Evolutionary conservation across 2,797 vertebrate genomes (phyloP).

Genomic region (Danio tinwini): DNA sequence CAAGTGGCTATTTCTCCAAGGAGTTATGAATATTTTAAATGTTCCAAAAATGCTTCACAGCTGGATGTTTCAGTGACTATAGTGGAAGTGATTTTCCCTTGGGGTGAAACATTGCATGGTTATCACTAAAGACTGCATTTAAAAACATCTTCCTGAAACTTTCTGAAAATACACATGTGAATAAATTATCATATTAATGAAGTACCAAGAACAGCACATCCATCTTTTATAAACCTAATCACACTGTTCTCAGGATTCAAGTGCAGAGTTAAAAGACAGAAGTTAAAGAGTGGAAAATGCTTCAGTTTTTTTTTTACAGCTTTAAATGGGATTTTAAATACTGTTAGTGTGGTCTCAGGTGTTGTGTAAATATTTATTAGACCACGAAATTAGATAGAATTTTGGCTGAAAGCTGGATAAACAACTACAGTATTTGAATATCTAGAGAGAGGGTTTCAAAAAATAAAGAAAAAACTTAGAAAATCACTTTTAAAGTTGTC

Average conservation of each 20-base stretch:
- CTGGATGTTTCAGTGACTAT: background rate
- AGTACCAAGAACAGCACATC: background rate
- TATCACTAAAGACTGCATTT: constrained; percentile 1
- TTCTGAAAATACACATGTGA: background rate
- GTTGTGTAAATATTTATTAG: background rate
- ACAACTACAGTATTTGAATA: too few relatives aligned
- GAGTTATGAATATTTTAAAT: background rate
- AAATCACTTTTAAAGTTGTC: too few relatives aligned
- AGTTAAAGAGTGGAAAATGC: too few relatives aligned
- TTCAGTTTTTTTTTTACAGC: background rate
- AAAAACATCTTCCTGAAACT: background rate
- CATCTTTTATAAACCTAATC: background rate
- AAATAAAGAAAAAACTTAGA: too few relatives aligned
- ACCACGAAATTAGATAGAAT: too few relatives aligned
- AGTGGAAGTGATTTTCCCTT: background rate
- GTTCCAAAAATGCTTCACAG: background rate
- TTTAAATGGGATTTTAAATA: background rate
- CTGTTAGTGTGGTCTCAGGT: background rate
- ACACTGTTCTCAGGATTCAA: background rate
- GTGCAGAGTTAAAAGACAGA: background rate
- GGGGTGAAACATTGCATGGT: background rate
- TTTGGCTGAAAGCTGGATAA: too few relatives aligned
- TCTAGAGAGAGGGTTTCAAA: too few relatives aligned
- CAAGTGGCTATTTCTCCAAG: background rate
- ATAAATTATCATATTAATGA: constrained; percentile 16